Evolutionary conservation across 2,113 vertebrate genomes (phyloP).

Genomic region (Tauraco erythrolophus): DNA sequence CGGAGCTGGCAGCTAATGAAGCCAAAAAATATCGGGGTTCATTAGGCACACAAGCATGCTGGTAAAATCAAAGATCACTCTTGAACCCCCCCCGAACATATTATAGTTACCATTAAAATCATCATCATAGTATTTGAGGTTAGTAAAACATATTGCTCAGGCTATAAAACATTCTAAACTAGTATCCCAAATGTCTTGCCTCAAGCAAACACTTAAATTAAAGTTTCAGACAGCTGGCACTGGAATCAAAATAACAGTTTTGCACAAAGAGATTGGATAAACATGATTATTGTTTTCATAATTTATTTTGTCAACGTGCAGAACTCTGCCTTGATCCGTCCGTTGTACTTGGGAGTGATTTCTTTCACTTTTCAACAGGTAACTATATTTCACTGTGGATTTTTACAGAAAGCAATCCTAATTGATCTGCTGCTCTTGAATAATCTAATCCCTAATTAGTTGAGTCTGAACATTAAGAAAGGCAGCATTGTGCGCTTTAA

Average conservation of each 20-base stretch:
- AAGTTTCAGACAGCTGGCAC: conserved; percentile 87
- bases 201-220: conserved; percentile 87
- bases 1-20: conserved; percentile 21
- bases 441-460: conserved; percentile 49
- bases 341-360: conserved; percentile 34
- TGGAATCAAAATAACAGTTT: conserved; percentile 84
- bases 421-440: conserved; percentile 41
- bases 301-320: conserved; percentile 78
- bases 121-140: conserved; percentile 83
- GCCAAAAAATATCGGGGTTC: conserved; percentile 43
- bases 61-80: conserved; percentile 73
- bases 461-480: conserved; percentile 10
- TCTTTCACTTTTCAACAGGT: conserved; percentile 77
- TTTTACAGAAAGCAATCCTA: conserved; percentile 18
- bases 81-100: conserved; percentile 73
- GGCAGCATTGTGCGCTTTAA: conserved; percentile 47
- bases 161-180: conserved; percentile 87
- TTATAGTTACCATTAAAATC: conserved; percentile 81
- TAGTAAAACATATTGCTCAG: conserved; percentile 85
- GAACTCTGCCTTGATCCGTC: conserved; percentile 62
- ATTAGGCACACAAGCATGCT: conserved; percentile 23
- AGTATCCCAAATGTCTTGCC: conserved; percentile 86
- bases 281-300: conserved; percentile 86
- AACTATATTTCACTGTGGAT: conserved; percentile 50
- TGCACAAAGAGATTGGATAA: conserved; percentile 81